phyloP scores from a whole-genome alignment of 1,140 invertebrate species.

The Heliconius hewitsoni region DNA sequence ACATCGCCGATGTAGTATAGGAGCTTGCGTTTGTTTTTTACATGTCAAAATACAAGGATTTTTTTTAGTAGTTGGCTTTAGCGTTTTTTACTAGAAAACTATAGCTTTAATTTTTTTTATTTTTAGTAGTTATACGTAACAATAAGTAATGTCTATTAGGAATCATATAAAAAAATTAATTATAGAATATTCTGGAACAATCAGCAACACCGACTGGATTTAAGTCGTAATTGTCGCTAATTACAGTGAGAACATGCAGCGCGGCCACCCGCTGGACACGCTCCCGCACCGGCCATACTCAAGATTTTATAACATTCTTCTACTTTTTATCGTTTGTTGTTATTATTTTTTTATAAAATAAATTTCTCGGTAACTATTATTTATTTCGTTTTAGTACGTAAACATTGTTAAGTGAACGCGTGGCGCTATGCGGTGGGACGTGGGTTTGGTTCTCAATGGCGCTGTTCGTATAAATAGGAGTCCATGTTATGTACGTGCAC shows the following conservation, averaged over 20 bases:
- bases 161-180: slow-evolving; percentile 28
- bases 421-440: not conserved
- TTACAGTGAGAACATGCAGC: slow-evolving; percentile 37
- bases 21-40: slow-evolving; percentile 24
- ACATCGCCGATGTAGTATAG: slow-evolving; percentile 46
- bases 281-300: not conserved
- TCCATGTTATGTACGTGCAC: not conserved
- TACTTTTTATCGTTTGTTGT: not conserved
- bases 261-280: not conserved
- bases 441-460: not conserved
- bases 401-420: slow-evolving; percentile 1
- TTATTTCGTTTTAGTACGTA: slow-evolving; percentile 11
- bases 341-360: slow-evolving; percentile 7
- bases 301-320: not conserved
- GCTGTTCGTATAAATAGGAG: not conserved
- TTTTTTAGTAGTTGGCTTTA: not conserved
- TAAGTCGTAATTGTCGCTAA: slow-evolving; percentile 46
- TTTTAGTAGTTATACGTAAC: not conserved
- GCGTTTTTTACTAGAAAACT: not conserved
- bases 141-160: not conserved
- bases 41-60: not conserved
- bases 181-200: slow-evolving; percentile 29
- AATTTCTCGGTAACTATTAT: slow-evolving; percentile 1
- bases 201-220: slow-evolving; percentile 40
- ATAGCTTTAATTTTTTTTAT: not conserved